Evolutionary conservation across 2,113 vertebrate genomes (phyloP).

Genomic region (Podarcis muralis): DNA sequence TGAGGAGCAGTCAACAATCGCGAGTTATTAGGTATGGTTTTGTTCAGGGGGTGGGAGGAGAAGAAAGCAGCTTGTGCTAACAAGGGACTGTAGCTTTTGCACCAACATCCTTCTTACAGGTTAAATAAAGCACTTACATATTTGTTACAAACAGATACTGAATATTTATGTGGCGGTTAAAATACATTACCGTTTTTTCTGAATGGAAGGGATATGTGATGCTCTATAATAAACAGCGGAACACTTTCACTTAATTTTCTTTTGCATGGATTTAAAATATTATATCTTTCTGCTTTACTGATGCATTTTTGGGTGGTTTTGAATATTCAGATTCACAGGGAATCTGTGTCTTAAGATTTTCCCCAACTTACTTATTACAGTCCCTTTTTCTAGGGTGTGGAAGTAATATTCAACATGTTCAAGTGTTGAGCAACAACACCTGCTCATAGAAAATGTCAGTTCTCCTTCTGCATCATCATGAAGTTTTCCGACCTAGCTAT

Average conservation of each 20-base stretch:
- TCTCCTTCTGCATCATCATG: neutral
- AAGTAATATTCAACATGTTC: neutral
- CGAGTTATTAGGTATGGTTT: slow-evolving; percentile 43
- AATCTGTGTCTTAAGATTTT: neutral
- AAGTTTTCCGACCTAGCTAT: neutral
- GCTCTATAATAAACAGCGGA: neutral
- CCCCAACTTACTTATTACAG: neutral
- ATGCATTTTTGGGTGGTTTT: neutral
- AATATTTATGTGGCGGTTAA: slow-evolving; percentile 33
- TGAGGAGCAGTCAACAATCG: slow-evolving; percentile 52
- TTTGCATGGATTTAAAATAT: neutral
- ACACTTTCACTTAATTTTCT: neutral
- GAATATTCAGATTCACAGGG: neutral
- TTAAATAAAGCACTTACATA: slow-evolving; percentile 27
- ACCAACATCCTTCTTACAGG: slow-evolving; percentile 3
- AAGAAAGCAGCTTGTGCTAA: slow-evolving; percentile 43
- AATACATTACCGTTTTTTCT: neutral
- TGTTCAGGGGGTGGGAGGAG: slow-evolving; percentile 3
- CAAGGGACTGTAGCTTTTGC: slow-evolving; percentile 15
- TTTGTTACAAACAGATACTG: slow-evolving; percentile 6
- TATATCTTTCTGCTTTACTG: neutral
- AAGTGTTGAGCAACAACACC: neutral
- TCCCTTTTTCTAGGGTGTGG: neutral
- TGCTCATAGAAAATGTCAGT: neutral
- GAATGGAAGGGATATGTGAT: slow-evolving; percentile 21